Evolutionary conservation across 1,140 invertebrate genomes (phyloP), one percentile per base, ranked within the genome.

Genomic region (Leptinotarsa texana): DNA sequence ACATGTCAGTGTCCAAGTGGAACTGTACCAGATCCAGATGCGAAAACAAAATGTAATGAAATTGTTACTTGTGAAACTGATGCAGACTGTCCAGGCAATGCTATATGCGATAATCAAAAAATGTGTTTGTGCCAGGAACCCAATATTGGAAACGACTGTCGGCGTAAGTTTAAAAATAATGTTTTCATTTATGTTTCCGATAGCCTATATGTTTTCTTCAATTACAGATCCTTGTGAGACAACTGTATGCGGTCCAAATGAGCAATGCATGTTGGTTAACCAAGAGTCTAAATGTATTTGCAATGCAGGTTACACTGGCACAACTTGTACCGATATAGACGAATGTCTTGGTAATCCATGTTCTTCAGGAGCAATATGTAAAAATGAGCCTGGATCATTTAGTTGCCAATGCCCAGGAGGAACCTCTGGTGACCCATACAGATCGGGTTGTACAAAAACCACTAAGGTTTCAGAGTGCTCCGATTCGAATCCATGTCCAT

Each of bases 111-210:
- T 81, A 80, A 86, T 4, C 88, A 91, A 73, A 90, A 91, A 74
- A 89, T 92, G 78, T 97, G 95, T 83, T 85, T 95, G 21, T 97
- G 95, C 84, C 95, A 94, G 3, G 94, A 95, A 80, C 95, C 95
- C 0, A 96, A 96, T 82, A 88, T 96, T 80, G 95, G 95, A 80
- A 94, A 95, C 77, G 94, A 96, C 83, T 97, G 95, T 79, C 91
- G 95, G 87, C 95, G 93, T 95, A 90, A 92, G 93, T 90, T 63
- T 27, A 21, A 17, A 17, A 33, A 74, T 42, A 42, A 42, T 42
- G 0, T 42, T 42, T 42, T 42, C 8, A 42, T 42, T 42, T 42
- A 2, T 42, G 2, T 42, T 42, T 42, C 11, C 33, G 33, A 11
- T 42, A 42, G 8, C 11, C 8, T 42, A 42, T 42, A n/a, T 66